These are phyloP conservation scores for Gallinago jamesoni DNA, from an alignment of 2,113 vertebrate species.

Conservation along the genomic window DNA sequence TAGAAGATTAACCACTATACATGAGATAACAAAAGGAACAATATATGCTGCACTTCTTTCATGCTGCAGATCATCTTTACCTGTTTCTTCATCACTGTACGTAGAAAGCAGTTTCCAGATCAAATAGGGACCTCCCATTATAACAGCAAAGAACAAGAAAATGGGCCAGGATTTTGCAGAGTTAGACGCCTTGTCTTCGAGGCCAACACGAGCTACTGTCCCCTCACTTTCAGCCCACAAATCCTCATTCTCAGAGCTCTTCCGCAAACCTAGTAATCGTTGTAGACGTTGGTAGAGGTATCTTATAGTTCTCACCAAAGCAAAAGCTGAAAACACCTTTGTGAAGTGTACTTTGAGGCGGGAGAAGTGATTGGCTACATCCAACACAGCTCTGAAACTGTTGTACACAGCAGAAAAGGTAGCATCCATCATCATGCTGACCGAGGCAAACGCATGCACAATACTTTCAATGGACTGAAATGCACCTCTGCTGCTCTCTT, in stretches of 20 bases:
- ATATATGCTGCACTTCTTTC: background rate
- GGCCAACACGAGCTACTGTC: slow-evolving; percentile 74
- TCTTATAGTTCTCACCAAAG: slow-evolving; percentile 90
- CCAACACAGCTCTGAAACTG: slow-evolving; percentile 95
- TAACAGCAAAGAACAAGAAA: slow-evolving; percentile 94
- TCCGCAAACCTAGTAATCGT: slow-evolving; percentile 84
- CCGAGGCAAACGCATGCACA: slow-evolving; percentile 93
- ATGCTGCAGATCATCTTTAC: slow-evolving; percentile 68
- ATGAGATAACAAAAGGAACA: background rate
- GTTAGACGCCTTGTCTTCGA: slow-evolving; percentile 74
- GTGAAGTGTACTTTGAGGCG: slow-evolving; percentile 92
- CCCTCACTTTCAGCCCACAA: slow-evolving; percentile 91
- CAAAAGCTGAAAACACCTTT: slow-evolving; percentile 94
- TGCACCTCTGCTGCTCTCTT: slow-evolving; percentile 95
- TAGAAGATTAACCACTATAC: background rate
- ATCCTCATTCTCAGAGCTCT: slow-evolving; percentile 86
- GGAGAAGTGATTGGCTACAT: slow-evolving; percentile 97
- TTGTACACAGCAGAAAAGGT: slow-evolving; percentile 98
- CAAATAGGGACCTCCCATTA: slow-evolving; percentile 94
- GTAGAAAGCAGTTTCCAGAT: slow-evolving; percentile 95
- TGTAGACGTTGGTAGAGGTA: slow-evolving; percentile 89
- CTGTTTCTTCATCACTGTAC: slow-evolving; percentile 76
- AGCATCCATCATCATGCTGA: slow-evolving; percentile 99
- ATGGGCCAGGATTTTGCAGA: slow-evolving; percentile 97
- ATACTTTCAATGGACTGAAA: slow-evolving; percentile 99